Conservation (phyloP, 2,797 vertebrate genomes). For the Lagorchestes hirsutus region DNA sequence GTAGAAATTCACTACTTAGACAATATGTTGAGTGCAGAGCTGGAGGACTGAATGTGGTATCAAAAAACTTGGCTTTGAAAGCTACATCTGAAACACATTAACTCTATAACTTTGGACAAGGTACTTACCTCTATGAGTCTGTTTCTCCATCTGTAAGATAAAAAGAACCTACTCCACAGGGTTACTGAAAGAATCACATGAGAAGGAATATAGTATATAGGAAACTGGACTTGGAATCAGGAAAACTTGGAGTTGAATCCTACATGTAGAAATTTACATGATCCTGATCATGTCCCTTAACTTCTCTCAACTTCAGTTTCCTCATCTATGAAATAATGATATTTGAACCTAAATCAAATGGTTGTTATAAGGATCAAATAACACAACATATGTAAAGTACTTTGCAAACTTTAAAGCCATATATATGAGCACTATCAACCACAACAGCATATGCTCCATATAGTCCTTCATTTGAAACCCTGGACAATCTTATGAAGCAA, state of each 20-base stretch:
- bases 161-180: not conserved
- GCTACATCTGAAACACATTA: not conserved
- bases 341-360: not conserved
- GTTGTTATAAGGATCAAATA: not conserved
- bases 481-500: not conserved
- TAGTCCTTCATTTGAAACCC: not conserved
- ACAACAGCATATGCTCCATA: not conserved
- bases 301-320: not conserved
- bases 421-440: not conserved
- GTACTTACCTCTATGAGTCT: not conserved
- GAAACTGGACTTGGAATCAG: not conserved
- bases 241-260: not conserved
- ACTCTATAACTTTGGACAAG: not conserved
- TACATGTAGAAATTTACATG: not conserved
- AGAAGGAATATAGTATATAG: not conserved
- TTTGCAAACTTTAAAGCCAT: not conserved
- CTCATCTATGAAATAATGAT: not conserved
- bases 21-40: accelerated
- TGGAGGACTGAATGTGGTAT: not conserved
- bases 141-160: not conserved
- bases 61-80: not conserved
- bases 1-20: not conserved
- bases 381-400: not conserved
- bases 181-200: not conserved
- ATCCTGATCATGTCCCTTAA: not conserved